Conservation (phyloP, 2,797 vertebrate genomes). For the Pipistrellus kuhlii region DNA sequence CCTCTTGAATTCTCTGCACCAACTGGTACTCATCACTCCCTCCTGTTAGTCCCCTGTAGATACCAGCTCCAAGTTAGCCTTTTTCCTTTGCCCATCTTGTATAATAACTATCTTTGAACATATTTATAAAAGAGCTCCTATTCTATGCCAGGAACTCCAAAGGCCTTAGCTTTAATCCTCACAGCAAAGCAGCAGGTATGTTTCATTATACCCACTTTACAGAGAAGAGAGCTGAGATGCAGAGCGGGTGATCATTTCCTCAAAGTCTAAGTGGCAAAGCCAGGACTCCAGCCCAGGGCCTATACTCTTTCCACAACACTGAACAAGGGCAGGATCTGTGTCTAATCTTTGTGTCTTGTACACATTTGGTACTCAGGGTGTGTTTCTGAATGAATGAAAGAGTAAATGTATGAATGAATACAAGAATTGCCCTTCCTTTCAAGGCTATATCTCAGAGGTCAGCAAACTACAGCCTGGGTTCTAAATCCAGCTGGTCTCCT, state of each 20-base stretch:
- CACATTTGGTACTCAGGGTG: background rate
- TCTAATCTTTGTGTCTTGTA: background rate
- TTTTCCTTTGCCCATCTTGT: background rate
- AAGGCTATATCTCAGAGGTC: background rate
- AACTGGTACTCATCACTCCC: background rate
- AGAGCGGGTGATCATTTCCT: background rate
- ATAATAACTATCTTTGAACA: background rate
- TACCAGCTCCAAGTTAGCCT: background rate
- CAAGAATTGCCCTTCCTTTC: background rate
- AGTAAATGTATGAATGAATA: background rate
- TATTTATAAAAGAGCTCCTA: background rate
- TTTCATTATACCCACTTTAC: background rate
- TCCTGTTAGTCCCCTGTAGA: background rate
- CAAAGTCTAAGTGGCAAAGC: background rate
- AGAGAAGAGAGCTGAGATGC: background rate
- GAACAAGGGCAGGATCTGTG: background rate
- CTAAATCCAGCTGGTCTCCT: background rate
- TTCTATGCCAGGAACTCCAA: background rate
- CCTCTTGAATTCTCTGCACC: background rate
- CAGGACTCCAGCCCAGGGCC: background rate
- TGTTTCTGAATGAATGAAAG: background rate
- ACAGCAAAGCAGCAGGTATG: background rate
- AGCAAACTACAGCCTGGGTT: background rate
- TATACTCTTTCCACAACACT: background rate
- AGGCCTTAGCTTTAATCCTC: background rate